Evolutionary conservation across 2,113 vertebrate genomes (phyloP).

Genomic region (Coptodon rendalli): DNA sequence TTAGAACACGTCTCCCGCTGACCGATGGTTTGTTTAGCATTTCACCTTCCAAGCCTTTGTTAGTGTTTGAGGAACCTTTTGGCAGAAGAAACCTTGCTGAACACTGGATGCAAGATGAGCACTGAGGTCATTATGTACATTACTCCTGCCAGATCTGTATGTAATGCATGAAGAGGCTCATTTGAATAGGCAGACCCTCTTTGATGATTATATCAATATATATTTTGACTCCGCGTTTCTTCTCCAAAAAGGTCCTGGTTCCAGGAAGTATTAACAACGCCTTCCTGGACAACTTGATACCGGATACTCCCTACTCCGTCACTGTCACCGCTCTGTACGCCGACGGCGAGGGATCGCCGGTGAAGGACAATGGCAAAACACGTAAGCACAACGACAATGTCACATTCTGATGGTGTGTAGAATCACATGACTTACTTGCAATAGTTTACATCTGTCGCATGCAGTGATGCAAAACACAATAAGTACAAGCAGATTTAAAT

Average conservation of each 20-base stretch:
- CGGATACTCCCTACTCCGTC: slow-evolving; percentile 86
- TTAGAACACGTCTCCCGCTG: background rate
- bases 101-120: slow-evolving; percentile 31
- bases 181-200: background rate
- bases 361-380: slow-evolving; percentile 80
- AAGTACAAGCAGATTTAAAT: background rate
- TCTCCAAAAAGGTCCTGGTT: slow-evolving; percentile 78
- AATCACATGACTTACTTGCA: background rate
- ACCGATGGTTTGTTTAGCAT: slow-evolving; percentile 20
- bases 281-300: slow-evolving; percentile 83
- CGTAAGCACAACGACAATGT: slow-evolving; percentile 66
- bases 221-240: background rate
- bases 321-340: slow-evolving; percentile 82
- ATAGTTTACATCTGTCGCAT: background rate
- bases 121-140: slow-evolving; percentile 63
- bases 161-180: background rate
- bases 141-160: slow-evolving; percentile 31
- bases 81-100: slow-evolving; percentile 20
- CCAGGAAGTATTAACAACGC: slow-evolving; percentile 78
- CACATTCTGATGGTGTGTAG: background rate
- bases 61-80: slow-evolving; percentile 42
- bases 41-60: slow-evolving; percentile 35
- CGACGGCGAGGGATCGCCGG: slow-evolving; percentile 81
- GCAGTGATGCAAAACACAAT: background rate
- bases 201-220: background rate